phyloP scores from a whole-genome alignment of 2,888 invertebrate genomes.

The Atethmia centrago region DNA sequence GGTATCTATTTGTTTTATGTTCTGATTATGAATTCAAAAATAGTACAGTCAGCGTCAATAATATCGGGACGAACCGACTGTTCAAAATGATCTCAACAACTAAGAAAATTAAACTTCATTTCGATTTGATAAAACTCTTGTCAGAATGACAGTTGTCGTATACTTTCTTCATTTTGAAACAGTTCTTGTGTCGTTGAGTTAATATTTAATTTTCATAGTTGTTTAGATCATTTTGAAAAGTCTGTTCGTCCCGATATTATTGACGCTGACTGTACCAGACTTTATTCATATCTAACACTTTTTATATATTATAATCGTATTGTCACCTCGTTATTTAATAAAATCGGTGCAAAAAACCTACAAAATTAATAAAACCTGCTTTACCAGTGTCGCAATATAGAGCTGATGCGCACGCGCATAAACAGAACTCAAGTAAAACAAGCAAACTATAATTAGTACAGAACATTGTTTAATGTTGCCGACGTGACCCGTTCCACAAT shows the following conservation, averaged over 20 bases:
- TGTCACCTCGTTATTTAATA: background rate
- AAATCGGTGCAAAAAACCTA: background rate
- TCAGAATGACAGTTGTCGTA: too few species aligned
- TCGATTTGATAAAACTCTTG: too few species aligned
- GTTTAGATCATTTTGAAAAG: too few species aligned
- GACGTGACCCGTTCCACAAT: conserved; percentile 77
- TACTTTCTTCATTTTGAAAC: too few species aligned
- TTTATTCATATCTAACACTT: background rate
- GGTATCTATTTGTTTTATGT: background rate
- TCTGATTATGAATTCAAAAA: background rate
- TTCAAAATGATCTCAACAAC: too few species aligned
- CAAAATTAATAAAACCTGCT: background rate
- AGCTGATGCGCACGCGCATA: conserved; percentile 67
- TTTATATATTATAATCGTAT: background rate
- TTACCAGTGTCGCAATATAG: conserved; percentile 69
- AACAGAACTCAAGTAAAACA: conserved; percentile 63
- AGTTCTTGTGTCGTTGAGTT: too few species aligned
- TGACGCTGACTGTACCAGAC: too few species aligned
- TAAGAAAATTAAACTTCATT: too few species aligned
- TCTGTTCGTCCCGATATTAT: too few species aligned
- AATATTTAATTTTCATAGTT: too few species aligned
- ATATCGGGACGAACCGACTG: too few species aligned
- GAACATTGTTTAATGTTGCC: conserved; percentile 59
- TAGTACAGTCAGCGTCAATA: too few species aligned
- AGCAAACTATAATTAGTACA: conserved; percentile 62